Evolutionary conservation across 2,113 vertebrate species (phyloP).

Genomic region (Pogonocichla stellata): DNA sequence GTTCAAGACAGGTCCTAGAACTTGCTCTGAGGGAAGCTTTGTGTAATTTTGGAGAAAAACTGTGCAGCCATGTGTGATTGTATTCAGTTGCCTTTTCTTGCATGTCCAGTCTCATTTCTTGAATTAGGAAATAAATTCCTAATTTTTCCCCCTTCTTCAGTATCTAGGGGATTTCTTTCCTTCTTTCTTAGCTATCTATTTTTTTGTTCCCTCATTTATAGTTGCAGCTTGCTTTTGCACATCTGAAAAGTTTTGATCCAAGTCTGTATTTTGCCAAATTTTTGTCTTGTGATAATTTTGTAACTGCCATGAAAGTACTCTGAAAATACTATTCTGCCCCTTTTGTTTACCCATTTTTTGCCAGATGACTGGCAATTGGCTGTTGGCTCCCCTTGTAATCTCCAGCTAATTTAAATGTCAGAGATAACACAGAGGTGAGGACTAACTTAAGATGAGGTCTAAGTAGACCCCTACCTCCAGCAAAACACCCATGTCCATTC

Average conservation of each 20-base stretch:
- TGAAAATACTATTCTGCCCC: background rate
- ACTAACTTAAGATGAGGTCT: background rate
- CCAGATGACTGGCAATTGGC: background rate
- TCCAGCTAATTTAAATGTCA: background rate
- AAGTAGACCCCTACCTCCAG: background rate
- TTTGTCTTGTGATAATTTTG: background rate
- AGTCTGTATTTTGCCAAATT: background rate
- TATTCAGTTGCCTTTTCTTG: background rate
- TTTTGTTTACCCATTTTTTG: background rate
- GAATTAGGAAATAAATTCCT: background rate
- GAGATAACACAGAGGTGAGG: background rate
- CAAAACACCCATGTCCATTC: background rate
- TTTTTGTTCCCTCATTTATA: background rate
- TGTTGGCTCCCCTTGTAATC: background rate
- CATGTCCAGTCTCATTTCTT: background rate
- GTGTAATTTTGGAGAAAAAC: background rate
- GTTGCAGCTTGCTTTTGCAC: background rate
- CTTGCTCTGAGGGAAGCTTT: background rate
- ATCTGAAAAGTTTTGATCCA: background rate
- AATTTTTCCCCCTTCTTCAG: background rate
- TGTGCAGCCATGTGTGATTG: background rate
- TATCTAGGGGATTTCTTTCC: background rate
- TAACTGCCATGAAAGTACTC: background rate
- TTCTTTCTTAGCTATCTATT: background rate
- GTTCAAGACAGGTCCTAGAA: background rate